These are phyloP conservation scores for Eurystomus glaucurus DNA, from an alignment of 2,797 vertebrate genomes.

Conservation along the genomic window DNA sequence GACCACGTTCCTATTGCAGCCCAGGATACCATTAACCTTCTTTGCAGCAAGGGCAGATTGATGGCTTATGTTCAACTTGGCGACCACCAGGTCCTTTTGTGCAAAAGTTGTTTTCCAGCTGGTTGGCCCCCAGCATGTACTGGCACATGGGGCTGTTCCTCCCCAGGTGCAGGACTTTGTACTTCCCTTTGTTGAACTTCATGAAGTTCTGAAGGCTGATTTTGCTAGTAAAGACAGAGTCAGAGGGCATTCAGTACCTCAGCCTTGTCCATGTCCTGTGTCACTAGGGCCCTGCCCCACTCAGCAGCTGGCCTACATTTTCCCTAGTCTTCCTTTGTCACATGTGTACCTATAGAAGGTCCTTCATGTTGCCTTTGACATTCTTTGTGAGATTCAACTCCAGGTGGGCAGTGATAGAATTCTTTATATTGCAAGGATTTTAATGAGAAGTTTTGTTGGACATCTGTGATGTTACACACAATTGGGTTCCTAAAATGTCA, in stretches of 20 bases:
- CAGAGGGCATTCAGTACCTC: background rate
- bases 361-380: background rate
- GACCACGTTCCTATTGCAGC: background rate
- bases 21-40: background rate
- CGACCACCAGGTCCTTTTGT: background rate
- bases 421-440: background rate
- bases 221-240: background rate
- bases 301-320: background rate
- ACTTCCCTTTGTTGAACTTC: background rate
- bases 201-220: background rate
- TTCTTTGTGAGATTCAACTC: background rate
- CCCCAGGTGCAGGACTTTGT: background rate
- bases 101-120: background rate
- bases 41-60: background rate
- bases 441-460: background rate
- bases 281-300: background rate
- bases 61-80: background rate
- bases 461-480: background rate
- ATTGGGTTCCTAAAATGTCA: background rate
- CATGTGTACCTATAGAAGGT: background rate
- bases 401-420: background rate
- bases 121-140: rapidly evolving
- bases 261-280: background rate
- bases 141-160: background rate
- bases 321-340: background rate